Base-by-base conservation (phyloP, 2,797 vertebrate genomes). In the Paguma larvata region DNA sequence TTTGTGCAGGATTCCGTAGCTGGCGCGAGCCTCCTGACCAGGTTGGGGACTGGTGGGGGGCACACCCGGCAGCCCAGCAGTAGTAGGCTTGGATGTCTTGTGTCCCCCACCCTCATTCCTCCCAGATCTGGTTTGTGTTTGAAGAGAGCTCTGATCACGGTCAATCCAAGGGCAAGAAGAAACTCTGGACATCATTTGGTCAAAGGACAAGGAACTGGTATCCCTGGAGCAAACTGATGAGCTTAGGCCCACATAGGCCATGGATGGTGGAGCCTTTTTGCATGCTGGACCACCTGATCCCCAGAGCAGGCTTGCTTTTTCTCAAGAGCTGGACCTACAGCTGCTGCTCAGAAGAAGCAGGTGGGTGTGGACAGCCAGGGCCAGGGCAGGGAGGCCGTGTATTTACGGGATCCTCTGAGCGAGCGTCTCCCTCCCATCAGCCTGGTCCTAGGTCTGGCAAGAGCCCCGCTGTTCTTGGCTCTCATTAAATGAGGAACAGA, bases 201-300 rank as follows among this genome's bases (percentile, higher is more conserved):
- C 62, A 82, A 30, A 70, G 84, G 75, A 79, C 7, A 23, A 83
- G 79, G 75, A 72, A 46, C 7, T 1, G 1, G 25, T 19, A 5
- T 78, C 6, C 8, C 12, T 0, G 2, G 15, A 10, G 15, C 21
- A 59, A 85, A 70, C 38, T 21, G 48, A 44, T 21, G 19, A 15
- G 21, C 25, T 62, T 13, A 4, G 44, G 30, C 23, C n/a, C 0
- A 1, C 25, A 21, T 5, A 16, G n/a, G 25, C 84, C 21, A 2
- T 1, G 34, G 89, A 14, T 4, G 2, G 46, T 1, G 30, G 27
- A 48, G 53, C 21, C 25, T 15, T 53, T 78, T 15, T 72, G 67
- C 75, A 13, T 0, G 0, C 12, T 6, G 21, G 23, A n/a, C 14
- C 7, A 3, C 30, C 62, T 10, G 34, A 62, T 25, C 3, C 2